A percentile compares a stretch with the other conserved stretches of the same genome.
Evolutionary conservation across 2,113 vertebrate genomes (phyloP).

Genomic region (Lagopus muta): DNA sequence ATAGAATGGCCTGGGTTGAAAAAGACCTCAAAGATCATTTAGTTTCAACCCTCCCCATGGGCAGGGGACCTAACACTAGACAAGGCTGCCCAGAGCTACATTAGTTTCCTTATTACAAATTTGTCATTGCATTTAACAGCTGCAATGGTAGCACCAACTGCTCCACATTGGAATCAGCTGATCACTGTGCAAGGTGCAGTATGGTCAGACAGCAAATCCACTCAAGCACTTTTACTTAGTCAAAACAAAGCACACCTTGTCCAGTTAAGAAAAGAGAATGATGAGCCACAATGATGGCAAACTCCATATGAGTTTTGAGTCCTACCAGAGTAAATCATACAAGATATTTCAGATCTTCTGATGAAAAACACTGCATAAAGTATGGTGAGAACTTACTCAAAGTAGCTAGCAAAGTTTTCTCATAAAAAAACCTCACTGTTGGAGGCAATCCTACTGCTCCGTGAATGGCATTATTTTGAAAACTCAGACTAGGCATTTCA

Average conservation of each 20-base stretch:
- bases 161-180: neutral
- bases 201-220: neutral
- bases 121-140: neutral
- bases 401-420: neutral
- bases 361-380: neutral
- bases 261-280: neutral
- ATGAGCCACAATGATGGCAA: neutral
- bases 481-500: neutral
- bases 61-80: too few relatives aligned
- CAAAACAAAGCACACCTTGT: neutral
- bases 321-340: neutral
- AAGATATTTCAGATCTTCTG: neutral
- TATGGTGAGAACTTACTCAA: neutral
- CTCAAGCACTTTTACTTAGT: neutral
- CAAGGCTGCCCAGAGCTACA: too few relatives aligned
- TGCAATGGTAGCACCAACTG: neutral
- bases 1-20: too few relatives aligned
- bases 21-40: too few relatives aligned
- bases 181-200: neutral
- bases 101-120: neutral
- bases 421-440: neutral
- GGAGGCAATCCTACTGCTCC: neutral
- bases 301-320: neutral
- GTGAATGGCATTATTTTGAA: neutral
- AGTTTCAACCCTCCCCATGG: too few relatives aligned